Percentiles rank a stretch among this genome's conserved stretches.
These are phyloP conservation scores for Percina caprodes DNA, from an alignment of 2,113 vertebrate genomes.

Conservation along the genomic window DNA sequence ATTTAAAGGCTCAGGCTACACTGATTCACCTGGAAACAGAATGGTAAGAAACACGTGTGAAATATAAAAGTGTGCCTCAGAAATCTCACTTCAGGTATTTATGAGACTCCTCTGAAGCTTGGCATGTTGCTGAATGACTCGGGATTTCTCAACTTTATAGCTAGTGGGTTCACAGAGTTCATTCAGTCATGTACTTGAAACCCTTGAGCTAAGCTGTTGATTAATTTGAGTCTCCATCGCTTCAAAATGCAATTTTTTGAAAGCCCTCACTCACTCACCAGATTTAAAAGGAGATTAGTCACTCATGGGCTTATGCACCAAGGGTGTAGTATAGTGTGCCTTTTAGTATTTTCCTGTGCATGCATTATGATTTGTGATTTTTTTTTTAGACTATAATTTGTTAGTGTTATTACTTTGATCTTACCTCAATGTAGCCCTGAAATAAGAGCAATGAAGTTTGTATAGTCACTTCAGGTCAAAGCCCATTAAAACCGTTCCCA, in stretches of 20 bases:
- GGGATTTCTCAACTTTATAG: slow-evolving; percentile 2
- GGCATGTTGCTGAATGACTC: slow-evolving; percentile 1
- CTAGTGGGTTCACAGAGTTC: background rate
- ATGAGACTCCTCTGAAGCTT: background rate
- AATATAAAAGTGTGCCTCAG: background rate
- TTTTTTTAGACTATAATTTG: background rate
- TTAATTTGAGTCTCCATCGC: slow-evolving; percentile 14
- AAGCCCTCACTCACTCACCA: slow-evolving; percentile 1
- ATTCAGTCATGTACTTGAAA: slow-evolving; percentile 16
- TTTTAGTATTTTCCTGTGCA: background rate
- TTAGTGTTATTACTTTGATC: background rate
- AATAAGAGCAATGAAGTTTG: background rate
- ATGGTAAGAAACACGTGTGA: slow-evolving; percentile 77
- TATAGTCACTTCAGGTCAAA: slow-evolving; percentile 13
- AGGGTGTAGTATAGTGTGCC: background rate
- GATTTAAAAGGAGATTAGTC: slow-evolving; percentile 34
- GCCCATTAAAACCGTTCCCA: slow-evolving; percentile 3
- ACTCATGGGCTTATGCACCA: background rate
- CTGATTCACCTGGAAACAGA: slow-evolving; percentile 77
- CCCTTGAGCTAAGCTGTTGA: slow-evolving; percentile 28
- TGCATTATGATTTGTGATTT: background rate
- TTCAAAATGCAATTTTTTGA: slow-evolving; percentile 17
- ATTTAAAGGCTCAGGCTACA: slow-evolving; percentile 79
- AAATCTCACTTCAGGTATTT: slow-evolving; percentile 7
- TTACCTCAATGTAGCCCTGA: background rate